These are phyloP conservation scores for Bombus confusus DNA, from an alignment of 1,140 invertebrate genomes.

Conservation along the genomic window DNA sequence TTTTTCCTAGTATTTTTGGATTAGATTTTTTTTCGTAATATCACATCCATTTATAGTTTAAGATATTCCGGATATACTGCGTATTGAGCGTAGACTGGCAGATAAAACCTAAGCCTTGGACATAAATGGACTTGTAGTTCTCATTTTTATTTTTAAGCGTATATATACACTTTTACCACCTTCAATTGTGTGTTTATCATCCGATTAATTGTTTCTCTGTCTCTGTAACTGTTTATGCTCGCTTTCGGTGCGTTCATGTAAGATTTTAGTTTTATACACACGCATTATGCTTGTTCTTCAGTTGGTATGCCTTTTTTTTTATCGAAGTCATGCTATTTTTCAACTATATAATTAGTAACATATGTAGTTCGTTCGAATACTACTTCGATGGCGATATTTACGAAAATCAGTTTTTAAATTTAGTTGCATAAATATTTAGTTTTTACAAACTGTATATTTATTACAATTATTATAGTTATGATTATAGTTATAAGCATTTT, in stretches of 20 bases:
- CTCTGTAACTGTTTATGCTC: neutral
- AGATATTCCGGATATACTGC: neutral
- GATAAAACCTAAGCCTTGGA: slow-evolving; percentile 9
- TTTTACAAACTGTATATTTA: neutral
- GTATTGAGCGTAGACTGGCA: neutral
- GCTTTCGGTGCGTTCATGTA: no score
- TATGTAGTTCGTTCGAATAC: neutral
- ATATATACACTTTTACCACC: neutral
- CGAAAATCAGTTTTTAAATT: neutral
- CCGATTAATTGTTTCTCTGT: slow-evolving; percentile 8
- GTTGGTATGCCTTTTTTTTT: neutral
- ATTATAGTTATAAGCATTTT: no score
- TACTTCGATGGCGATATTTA: neutral
- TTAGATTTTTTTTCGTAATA: neutral
- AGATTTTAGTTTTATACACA: neutral
- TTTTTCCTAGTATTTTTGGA: neutral
- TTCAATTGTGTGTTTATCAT: slow-evolving; percentile 19
- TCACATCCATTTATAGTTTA: neutral
- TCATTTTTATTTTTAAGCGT: neutral
- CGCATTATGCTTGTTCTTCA: neutral
- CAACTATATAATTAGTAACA: neutral
- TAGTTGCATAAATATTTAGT: neutral
- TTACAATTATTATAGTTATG: no score
- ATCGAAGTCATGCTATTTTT: neutral
- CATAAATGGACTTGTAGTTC: slow-evolving; percentile 3